phyloP scores from a whole-genome alignment of 2,888 invertebrate genomes.

The Xanthia icteritia region DNA sequence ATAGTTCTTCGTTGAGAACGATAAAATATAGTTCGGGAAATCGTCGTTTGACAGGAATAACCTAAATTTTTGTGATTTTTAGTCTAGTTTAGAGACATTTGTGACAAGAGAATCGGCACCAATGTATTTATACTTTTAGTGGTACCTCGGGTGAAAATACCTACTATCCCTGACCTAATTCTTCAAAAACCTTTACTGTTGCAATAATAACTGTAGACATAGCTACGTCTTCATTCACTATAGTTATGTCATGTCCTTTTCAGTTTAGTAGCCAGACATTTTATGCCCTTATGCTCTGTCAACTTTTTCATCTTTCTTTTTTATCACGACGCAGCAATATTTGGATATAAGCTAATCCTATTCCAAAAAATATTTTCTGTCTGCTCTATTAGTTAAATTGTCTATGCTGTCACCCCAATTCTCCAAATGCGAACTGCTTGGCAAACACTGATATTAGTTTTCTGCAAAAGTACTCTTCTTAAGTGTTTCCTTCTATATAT shows the following conservation, averaged over 20 bases:
- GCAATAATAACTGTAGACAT: not conserved
- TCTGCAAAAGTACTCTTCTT: conserved; percentile 83
- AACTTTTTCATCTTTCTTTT: conserved; percentile 31
- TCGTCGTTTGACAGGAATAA: too few species aligned
- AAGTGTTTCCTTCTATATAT: conserved; percentile 86
- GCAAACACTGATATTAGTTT: conserved; percentile 89
- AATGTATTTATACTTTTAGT: not conserved
- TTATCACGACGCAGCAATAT: conserved; percentile 43
- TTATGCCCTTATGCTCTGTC: not conserved
- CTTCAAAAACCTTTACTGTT: not conserved
- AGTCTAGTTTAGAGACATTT: too few species aligned
- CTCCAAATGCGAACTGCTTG: conserved; percentile 86
- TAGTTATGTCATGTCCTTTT: conserved; percentile 16
- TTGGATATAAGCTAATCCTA: conserved; percentile 51
- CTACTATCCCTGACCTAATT: too few species aligned
- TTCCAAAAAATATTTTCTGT: conserved; percentile 61
- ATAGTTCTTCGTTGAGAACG: too few species aligned
- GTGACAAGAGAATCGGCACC: too few species aligned
- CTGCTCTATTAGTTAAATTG: conserved; percentile 72
- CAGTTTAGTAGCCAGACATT: not conserved
- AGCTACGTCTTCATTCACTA: not conserved
- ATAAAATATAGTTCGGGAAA: too few species aligned
- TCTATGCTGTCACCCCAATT: conserved; percentile 84
- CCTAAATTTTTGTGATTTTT: too few species aligned
- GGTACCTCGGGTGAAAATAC: not conserved